Conservation (phyloP, 2,797 vertebrate genomes). For the Falco novaeseelandiae region DNA sequence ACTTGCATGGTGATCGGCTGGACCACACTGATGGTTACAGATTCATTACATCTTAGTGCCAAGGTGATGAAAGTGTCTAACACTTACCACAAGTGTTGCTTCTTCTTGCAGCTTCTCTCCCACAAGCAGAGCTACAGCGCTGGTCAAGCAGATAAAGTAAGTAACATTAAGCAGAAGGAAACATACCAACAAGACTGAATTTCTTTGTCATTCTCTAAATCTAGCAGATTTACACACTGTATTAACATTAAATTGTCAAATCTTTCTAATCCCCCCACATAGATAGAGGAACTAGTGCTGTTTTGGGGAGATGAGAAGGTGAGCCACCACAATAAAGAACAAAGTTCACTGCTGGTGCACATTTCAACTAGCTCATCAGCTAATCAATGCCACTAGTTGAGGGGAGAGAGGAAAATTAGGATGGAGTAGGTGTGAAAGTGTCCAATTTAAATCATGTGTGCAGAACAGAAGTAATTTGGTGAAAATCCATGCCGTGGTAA, state of each 20-base stretch:
- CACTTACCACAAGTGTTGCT: conserved; percentile 77
- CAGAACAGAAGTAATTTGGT: not conserved
- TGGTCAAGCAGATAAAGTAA: conserved; percentile 35
- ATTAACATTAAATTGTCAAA: not conserved
- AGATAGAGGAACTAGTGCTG: not conserved
- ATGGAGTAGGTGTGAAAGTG: not conserved
- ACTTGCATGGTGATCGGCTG: not conserved
- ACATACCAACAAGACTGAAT: not conserved
- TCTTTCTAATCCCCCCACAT: not conserved
- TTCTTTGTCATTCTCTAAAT: not conserved
- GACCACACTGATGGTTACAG: not conserved
- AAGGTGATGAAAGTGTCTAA: not conserved
- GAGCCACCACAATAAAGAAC: not conserved
- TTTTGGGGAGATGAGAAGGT: not conserved
- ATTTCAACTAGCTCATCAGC: not conserved
- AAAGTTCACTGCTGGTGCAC: not conserved
- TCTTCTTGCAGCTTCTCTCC: conserved; percentile 91
- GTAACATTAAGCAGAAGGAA: not conserved
- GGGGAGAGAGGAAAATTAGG: not conserved
- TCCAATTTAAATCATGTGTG: not conserved
- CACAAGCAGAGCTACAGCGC: conserved; percentile 89
- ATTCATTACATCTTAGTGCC: accelerated
- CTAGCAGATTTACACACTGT: not conserved
- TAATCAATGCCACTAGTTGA: not conserved
- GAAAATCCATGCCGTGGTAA: not conserved